Percentiles rank a stretch among this genome's conserved stretches.
Conservation (phyloP, 37 sponge, comb jelly and placozoan species). For the Cliona cf. orientalis region DNA sequence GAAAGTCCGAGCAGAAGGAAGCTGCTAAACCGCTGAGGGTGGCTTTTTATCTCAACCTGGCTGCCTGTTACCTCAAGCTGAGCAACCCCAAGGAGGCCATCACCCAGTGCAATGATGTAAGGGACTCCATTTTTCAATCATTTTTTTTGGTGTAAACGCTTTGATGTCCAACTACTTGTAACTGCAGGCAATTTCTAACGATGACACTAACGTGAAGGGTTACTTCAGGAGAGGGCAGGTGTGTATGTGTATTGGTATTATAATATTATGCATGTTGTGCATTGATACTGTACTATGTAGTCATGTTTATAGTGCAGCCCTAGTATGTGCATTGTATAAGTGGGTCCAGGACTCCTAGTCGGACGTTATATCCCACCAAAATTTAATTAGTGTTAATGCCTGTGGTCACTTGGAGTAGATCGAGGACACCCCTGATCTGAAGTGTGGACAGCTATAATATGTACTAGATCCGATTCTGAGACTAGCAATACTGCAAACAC, state of each 20-base stretch:
- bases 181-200: constrained; percentile 68
- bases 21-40: constrained; percentile 37
- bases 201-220: constrained; percentile 85
- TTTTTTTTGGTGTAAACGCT: not conserved
- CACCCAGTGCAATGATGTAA: constrained; percentile 74
- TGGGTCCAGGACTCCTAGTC: too few relatives aligned
- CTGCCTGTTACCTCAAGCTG: constrained; percentile 81
- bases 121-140: not conserved
- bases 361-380: too few relatives aligned
- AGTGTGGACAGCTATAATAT: too few relatives aligned
- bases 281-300: too few relatives aligned
- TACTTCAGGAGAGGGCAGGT: constrained; percentile 93
- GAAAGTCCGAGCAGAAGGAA: constrained; percentile 74
- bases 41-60: constrained; percentile 80
- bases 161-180: not conserved
- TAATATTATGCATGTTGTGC: not conserved
- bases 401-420: too few relatives aligned
- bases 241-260: not conserved
- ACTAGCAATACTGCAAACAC: too few relatives aligned
- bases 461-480: too few relatives aligned
- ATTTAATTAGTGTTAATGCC: too few relatives aligned
- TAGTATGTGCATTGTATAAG: too few relatives aligned
- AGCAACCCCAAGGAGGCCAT: constrained; percentile 45
- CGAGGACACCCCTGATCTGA: too few relatives aligned
- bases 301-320: too few relatives aligned